phyloP scores from a whole-genome alignment of 2,113 vertebrate genomes.

The Leptobrachium leishanense region DNA sequence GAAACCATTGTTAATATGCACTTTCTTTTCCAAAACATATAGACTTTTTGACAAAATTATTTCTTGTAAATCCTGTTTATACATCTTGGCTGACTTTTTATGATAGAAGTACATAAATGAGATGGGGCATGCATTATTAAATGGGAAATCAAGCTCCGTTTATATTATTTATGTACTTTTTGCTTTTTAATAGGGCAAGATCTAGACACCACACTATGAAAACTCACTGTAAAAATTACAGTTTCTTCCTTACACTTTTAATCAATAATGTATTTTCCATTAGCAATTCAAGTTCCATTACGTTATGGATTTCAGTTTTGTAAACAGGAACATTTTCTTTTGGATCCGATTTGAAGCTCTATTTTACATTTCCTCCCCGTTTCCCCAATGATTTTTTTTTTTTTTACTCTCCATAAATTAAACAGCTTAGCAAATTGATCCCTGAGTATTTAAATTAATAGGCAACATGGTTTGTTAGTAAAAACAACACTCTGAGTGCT shows the following conservation, averaged over 20 bases:
- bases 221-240: not conserved
- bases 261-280: constrained; percentile 41
- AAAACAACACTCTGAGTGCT: constrained; percentile 27
- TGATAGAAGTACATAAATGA: constrained; percentile 25
- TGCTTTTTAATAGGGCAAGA: constrained; percentile 6
- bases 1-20: no score
- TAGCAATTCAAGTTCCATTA: constrained; percentile 21
- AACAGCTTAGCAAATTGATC: constrained; percentile 28
- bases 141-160: constrained; percentile 11
- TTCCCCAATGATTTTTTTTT: constrained; percentile 24
- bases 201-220: constrained; percentile 3
- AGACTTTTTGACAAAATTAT: not conserved
- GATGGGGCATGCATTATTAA: constrained; percentile 1
- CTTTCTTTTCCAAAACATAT: no score
- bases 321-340: constrained; percentile 38
- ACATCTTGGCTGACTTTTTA: constrained; percentile 27
- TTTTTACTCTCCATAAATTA: constrained; percentile 17
- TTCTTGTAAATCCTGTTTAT: constrained; percentile 25
- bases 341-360: constrained; percentile 28
- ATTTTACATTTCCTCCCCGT: constrained; percentile 35
- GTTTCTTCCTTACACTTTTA: constrained; percentile 14
- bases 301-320: constrained; percentile 36
- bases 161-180: constrained; percentile 28
- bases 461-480: constrained; percentile 37
- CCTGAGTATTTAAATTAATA: constrained; percentile 37